Conservation (phyloP, 1,140 invertebrate species). For the Cydia strobilella region DNA sequence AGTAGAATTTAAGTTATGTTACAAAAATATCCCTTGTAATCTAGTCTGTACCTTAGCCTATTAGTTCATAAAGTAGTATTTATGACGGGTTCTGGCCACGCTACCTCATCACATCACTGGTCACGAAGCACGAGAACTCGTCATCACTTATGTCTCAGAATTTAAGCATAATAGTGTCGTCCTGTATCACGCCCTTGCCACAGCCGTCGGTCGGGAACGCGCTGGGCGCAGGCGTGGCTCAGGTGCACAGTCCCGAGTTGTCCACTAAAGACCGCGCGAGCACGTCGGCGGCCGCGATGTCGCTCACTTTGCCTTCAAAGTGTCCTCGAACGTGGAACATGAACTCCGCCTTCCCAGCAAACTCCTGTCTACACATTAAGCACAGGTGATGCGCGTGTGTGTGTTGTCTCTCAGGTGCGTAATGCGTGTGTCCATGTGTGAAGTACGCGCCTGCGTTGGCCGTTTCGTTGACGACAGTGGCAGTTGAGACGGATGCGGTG, state of each 20-base stretch:
- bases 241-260: conserved; percentile 83
- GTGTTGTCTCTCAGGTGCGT: conserved; percentile 73
- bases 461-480: conserved; percentile 68
- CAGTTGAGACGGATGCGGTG: conserved; percentile 67
- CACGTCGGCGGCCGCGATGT: conserved; percentile 82
- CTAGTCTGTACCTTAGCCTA: not conserved
- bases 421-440: conserved; percentile 75
- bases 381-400: conserved; percentile 82
- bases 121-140: conserved; percentile 41
- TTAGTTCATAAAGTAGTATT: not conserved
- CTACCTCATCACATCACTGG: conserved; percentile 29
- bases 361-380: conserved; percentile 84
- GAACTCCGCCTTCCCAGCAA: conserved; percentile 84
- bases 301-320: conserved; percentile 82
- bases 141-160: conserved; percentile 58
- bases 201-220: conserved; percentile 62
- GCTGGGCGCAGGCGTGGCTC: conserved; percentile 67
- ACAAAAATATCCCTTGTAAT: conserved; percentile 29
- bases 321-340: conserved; percentile 86
- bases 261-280: conserved; percentile 83
- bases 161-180: conserved; percentile 73
- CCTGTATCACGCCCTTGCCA: conserved; percentile 65
- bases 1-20: conserved; percentile 19
- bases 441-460: conserved; percentile 63
- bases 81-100: conserved; percentile 28